phyloP scores from a whole-genome alignment of 2,888 invertebrate species.

The Pyralis farinalis region DNA sequence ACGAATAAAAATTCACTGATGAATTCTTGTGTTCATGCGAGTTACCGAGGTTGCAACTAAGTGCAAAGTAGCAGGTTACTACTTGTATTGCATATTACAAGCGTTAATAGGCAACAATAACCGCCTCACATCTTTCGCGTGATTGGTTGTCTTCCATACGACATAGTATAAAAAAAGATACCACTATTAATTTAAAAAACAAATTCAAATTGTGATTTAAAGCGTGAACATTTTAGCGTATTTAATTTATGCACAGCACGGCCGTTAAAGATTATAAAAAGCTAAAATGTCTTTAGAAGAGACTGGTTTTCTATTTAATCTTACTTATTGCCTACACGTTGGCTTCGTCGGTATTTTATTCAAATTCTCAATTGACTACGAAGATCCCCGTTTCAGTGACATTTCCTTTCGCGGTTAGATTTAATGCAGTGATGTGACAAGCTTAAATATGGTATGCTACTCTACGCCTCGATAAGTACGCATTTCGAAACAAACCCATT shows the following conservation, averaged over 20 bases:
- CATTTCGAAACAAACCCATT: slow-evolving; percentile 35
- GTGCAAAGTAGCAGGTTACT: too few relatives aligned
- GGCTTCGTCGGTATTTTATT: slow-evolving; percentile 23
- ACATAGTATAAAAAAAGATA: too few relatives aligned
- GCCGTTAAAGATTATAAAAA: slow-evolving; percentile 4
- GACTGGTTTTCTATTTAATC: slow-evolving; percentile 4
- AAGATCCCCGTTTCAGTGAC: slow-evolving; percentile 17
- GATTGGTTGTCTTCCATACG: too few relatives aligned
- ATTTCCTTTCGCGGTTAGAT: slow-evolving; percentile 38
- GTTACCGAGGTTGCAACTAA: too few relatives aligned
- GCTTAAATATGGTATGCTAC: slow-evolving; percentile 49
- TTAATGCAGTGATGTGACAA: slow-evolving; percentile 29
- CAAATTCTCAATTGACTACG: slow-evolving; percentile 23
- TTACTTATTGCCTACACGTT: not conserved
- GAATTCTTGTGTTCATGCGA: too few relatives aligned
- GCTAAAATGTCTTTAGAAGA: slow-evolving; percentile 5
- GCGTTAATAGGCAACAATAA: too few relatives aligned
- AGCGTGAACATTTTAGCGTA: not conserved
- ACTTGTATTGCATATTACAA: too few relatives aligned
- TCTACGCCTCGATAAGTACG: slow-evolving; percentile 32
- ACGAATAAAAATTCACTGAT: too few relatives aligned
- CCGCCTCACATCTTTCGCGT: too few relatives aligned
- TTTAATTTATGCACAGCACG: slow-evolving; percentile 8
- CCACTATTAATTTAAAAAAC: not conserved
- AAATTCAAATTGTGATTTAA: not conserved